phyloP scores from a whole-genome alignment of 1,140 invertebrate genomes.

The Megalonaias nervosa region DNA sequence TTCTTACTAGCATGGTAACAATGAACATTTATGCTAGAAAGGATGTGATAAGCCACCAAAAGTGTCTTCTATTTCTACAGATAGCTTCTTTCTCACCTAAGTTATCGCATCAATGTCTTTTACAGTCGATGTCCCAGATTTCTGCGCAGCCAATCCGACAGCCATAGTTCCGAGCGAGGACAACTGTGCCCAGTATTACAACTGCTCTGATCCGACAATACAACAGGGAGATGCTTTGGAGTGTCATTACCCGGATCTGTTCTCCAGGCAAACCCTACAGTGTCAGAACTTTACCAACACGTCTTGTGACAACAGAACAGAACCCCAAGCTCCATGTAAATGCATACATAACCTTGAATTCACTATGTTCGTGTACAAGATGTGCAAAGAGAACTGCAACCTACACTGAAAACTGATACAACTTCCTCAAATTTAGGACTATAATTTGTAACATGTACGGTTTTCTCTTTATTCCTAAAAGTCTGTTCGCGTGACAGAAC shows the following conservation, averaged over 20 bases:
- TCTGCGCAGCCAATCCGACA: conserved; percentile 32
- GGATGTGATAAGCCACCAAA: no score
- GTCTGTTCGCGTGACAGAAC: no score
- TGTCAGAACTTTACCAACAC: conserved; percentile 48
- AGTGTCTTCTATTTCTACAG: no score
- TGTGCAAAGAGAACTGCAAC: no score
- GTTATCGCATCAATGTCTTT: background rate
- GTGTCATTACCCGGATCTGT: conserved; percentile 50
- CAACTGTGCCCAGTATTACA: conserved; percentile 60
- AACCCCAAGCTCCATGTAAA: conserved; percentile 56
- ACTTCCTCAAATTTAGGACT: no score
- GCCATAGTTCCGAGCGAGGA: conserved; percentile 34
- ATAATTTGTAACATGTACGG: no score
- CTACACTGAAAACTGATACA: no score
- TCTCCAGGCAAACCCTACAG: conserved; percentile 30
- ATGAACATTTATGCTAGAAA: background rate
- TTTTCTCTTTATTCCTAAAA: no score
- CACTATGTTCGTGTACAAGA: no score
- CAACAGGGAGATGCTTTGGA: conserved; percentile 17
- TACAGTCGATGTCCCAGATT: conserved; percentile 35
- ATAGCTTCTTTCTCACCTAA: background rate
- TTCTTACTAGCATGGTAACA: conserved; percentile 1
- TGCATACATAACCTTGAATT: background rate
- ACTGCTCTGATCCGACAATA: conserved; percentile 38
- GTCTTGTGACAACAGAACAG: conserved; percentile 44